Evolutionary conservation across 2,797 vertebrate species (phyloP), one percentile per base, ranked within the genome.

Genomic region (Rachycentron canadum): DNA sequence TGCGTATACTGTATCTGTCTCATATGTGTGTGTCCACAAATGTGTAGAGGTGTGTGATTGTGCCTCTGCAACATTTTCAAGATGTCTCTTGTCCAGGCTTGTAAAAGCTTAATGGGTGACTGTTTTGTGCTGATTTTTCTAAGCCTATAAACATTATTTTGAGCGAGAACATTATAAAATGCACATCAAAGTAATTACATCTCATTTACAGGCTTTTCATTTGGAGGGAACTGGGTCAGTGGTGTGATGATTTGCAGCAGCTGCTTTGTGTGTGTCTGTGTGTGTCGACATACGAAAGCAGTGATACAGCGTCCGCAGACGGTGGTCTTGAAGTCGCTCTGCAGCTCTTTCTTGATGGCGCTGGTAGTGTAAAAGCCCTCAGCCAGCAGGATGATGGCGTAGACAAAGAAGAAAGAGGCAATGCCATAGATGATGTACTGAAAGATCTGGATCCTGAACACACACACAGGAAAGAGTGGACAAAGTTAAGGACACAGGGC

Each of bases 321-420:
- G 11, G 97, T 98, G 1, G 97, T 99, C 94, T 99, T 99, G 91
- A 99, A 99, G 93, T 99, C 97, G 58, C 97, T 98, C 79, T 99
- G 97, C 88, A 99, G 95, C 87, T 99, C 98, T 92, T 95, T 96
- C 92, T 95, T 96, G 88, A 99, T 96, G 59, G 98, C 96, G 77
- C 97, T 98, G 19, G 98, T 98, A 78, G 98, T 99, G 91, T 99
- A 99, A 83, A 99, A 99, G 59, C 98, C 98, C 91, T 99, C 98
- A 1, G 96, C 97, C 95, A 99, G 89, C 77, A 99, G 96, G 86
- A 99, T 93, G 90, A 99, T 97, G 85, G 97, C 97, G 2, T 99
- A 99, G 21, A 99, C 90, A 86, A 99, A 98, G 95, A 99, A 99
- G 92, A 99, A 99, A 34, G 97, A 97, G 11, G 97, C 98, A 2